These are phyloP conservation scores for Colostygia pectinataria DNA, from an alignment of 2,888 invertebrate genomes.

Conservation along the genomic window DNA sequence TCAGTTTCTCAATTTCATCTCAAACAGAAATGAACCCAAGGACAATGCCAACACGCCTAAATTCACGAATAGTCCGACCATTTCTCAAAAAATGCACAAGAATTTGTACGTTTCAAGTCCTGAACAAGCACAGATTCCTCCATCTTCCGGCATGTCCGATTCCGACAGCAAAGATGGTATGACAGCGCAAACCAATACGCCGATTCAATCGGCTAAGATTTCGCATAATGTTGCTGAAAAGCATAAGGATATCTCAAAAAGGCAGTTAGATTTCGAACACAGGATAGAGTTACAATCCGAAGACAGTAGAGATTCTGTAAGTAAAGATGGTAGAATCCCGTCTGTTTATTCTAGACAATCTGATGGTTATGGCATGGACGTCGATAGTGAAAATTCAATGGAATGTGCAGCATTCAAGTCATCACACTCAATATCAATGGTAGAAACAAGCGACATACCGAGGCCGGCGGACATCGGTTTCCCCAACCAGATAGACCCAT, in stretches of 20 bases:
- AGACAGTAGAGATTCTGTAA: slow-evolving; percentile 76
- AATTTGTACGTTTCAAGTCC: slow-evolving; percentile 79
- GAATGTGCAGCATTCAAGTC: slow-evolving; percentile 77
- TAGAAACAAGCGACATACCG: slow-evolving; percentile 77
- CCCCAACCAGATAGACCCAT: slow-evolving; percentile 88
- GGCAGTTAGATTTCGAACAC: slow-evolving; percentile 77
- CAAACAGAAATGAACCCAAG: slow-evolving; percentile 79
- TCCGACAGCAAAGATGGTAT: slow-evolving; percentile 77
- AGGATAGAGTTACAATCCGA: slow-evolving; percentile 73
- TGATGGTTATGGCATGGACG: slow-evolving; percentile 78
- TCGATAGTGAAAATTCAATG: slow-evolving; percentile 81
- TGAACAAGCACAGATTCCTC: slow-evolving; percentile 78
- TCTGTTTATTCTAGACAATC: slow-evolving; percentile 73
- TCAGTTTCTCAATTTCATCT: slow-evolving; percentile 75
- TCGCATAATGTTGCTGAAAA: slow-evolving; percentile 61
- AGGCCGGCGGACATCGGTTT: slow-evolving; percentile 78
- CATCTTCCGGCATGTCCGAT: slow-evolving; percentile 76
- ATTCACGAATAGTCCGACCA: slow-evolving; percentile 76
- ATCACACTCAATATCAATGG: slow-evolving; percentile 72
- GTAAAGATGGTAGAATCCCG: slow-evolving; percentile 76
- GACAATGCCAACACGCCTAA: slow-evolving; percentile 81
- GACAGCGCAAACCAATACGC: slow-evolving; percentile 70
- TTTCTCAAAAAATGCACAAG: slow-evolving; percentile 80
- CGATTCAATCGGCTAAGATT: slow-evolving; percentile 74
- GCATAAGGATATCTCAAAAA: slow-evolving; percentile 74